Base-by-base conservation (phyloP, 2,888 invertebrate species). In the Lampropteryx suffumata region DNA sequence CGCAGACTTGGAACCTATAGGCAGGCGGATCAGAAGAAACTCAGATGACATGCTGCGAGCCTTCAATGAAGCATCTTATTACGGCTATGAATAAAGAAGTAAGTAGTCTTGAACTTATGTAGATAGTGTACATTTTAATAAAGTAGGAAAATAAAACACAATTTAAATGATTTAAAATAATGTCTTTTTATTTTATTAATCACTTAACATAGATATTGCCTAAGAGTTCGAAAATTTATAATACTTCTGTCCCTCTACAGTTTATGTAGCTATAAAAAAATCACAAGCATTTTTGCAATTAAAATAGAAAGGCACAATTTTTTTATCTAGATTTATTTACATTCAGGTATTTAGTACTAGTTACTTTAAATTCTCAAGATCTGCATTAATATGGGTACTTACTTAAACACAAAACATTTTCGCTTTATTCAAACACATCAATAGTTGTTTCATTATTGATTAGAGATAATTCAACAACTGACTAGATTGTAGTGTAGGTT, bases 1-100 rank as follows among this genome's bases (percentile, higher is more conserved):
- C 72, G 92, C 93, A 12, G 98, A 99, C 80, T 88, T 98, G 64
- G 99, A 99, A 75, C 99, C 99, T 0, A 92, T 98, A 39, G 98
- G 98, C 0, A 88, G 96, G 61, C 85, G 96, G 56, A 89, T 95
- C 56, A 91, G 94, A 59, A 90, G 95, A 50, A 95, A 95, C 73
- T 96, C 96, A 0, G 82, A 91, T 0, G 97, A 97, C 69, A 94
- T 95, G 91, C 79, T 92, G 2, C 92, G 92, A 73, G 96, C 96
- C 0, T 96, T 94, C 70, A 89, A 91, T 63, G 97, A 97, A 78
- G 94, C 94, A 0, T 91, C 92, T 46, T 93, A 94, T 73, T 96
- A 95, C 79, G 97, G 97, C 2, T 97, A 97, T 80, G 93, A 93
- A 55, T 87, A 68, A 54, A 28, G 32, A 14, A 34, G 39, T 52